Conservation (phyloP, 2,113 vertebrate genomes). For the Alligator mississippiensis region DNA sequence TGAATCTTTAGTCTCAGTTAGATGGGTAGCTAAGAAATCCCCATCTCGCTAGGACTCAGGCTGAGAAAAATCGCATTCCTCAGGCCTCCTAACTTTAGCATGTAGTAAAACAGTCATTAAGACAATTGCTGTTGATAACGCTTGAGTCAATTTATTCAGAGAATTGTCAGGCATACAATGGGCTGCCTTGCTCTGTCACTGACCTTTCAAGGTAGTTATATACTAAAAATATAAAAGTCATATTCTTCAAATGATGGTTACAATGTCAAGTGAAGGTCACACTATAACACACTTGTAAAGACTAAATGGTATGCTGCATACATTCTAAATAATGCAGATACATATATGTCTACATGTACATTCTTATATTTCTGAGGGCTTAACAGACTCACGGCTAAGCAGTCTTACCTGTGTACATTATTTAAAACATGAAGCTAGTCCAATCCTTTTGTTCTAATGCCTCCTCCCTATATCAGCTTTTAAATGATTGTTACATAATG, state of each 20-base stretch:
- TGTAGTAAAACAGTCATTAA: background rate
- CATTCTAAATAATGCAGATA: background rate
- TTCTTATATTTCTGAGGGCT: background rate
- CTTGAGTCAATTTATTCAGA: background rate
- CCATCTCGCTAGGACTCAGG: background rate
- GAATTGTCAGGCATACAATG: background rate
- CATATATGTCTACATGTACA: background rate
- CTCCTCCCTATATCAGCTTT: background rate
- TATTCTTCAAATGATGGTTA: background rate
- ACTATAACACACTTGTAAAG: background rate
- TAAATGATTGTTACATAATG: background rate
- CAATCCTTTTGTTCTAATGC: background rate
- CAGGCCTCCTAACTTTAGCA: background rate
- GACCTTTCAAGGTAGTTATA: background rate
- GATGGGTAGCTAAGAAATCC: too few relatives aligned
- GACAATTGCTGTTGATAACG: background rate
- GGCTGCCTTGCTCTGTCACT: background rate
- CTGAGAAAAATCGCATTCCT: background rate
- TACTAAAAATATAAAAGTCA: background rate
- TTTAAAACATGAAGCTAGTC: background rate
- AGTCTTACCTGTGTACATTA: background rate
- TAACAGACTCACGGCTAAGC: background rate
- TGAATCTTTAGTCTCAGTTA: background rate
- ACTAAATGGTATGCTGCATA: background rate
- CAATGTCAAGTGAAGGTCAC: background rate